These are phyloP conservation scores for Champsocephalus gunnari DNA, from an alignment of 2,797 vertebrate genomes.

Conservation along the genomic window DNA sequence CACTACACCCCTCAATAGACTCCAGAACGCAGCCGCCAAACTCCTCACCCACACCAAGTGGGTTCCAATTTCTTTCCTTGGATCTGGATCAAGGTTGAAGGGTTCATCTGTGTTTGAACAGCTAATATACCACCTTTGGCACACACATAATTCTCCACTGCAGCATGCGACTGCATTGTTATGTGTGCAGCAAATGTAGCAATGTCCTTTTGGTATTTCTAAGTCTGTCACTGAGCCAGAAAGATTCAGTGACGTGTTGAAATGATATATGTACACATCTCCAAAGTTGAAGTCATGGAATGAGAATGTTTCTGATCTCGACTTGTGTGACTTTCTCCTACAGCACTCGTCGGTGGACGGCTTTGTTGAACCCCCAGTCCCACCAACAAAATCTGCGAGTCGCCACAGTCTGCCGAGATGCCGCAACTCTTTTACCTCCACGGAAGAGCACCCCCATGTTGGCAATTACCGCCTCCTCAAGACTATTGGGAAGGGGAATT, in stretches of 20 bases:
- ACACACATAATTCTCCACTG: constrained; percentile 46
- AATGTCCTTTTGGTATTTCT: constrained; percentile 4
- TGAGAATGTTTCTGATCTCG: constrained; percentile 46
- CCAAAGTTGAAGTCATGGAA: background rate
- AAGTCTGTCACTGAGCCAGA: constrained; percentile 21
- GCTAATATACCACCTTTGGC: constrained; percentile 40
- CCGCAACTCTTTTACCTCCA: constrained; percentile 92
- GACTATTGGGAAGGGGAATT: constrained; percentile 97
- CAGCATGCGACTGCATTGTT: constrained; percentile 53
- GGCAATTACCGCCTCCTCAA: constrained; percentile 96
- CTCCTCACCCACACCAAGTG: too few species aligned
- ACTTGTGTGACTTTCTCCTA: constrained; percentile 17
- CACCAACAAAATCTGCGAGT: constrained; percentile 91
- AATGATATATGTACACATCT: constrained; percentile 13
- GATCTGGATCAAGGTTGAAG: constrained; percentile 26
- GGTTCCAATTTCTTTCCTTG: background rate
- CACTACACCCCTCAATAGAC: too few species aligned
- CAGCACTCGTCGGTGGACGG: constrained; percentile 94
- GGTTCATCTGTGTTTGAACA: constrained; percentile 51
- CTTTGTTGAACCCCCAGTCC: constrained; percentile 88
- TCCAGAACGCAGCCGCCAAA: too few species aligned
- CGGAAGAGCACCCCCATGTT: constrained; percentile 95
- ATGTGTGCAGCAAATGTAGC: constrained; percentile 14
- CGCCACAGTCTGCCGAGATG: constrained; percentile 93
- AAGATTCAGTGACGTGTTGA: background rate